These are phyloP conservation scores for Smittia sp. DNA, from an alignment of 2,888 invertebrate species.

Conservation along the genomic window DNA sequence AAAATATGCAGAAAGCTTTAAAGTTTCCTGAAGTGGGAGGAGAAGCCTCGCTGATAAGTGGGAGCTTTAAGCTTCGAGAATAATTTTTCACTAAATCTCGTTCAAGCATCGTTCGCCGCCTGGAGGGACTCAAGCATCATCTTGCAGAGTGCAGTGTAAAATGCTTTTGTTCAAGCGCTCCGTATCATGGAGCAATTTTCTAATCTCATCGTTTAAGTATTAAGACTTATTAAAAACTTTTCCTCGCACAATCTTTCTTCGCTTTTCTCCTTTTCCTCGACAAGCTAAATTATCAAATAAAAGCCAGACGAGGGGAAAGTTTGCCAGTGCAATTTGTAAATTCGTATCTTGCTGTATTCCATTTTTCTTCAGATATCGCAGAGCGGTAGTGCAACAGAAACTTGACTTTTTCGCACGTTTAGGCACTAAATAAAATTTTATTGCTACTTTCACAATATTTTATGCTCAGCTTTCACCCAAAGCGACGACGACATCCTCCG, in stretches of 20 bases:
- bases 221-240: conserved; percentile 14
- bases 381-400: neutral
- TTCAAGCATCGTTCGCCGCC: neutral
- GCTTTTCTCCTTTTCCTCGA: neutral
- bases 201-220: conserved; percentile 17
- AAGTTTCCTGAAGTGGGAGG: neutral
- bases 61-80: neutral
- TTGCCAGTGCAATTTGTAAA: neutral
- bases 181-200: neutral
- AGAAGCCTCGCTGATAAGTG: neutral
- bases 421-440: conserved; percentile 38
- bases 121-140: neutral
- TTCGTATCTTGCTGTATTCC: neutral
- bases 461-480: neutral
- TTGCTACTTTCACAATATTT: conserved; percentile 20
- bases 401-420: conserved; percentile 9
- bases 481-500: neutral
- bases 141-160: conserved; percentile 9
- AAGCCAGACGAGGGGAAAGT: neutral
- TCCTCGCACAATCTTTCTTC: conserved; percentile 15
- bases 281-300: neutral
- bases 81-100: neutral
- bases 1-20: neutral
- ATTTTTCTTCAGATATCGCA: neutral
- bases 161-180: neutral